A percentile compares a stretch with the other conserved stretches of the same genome.
phyloP scores from a whole-genome alignment of 2,113 vertebrate genomes.

The Dromas ardeola region DNA sequence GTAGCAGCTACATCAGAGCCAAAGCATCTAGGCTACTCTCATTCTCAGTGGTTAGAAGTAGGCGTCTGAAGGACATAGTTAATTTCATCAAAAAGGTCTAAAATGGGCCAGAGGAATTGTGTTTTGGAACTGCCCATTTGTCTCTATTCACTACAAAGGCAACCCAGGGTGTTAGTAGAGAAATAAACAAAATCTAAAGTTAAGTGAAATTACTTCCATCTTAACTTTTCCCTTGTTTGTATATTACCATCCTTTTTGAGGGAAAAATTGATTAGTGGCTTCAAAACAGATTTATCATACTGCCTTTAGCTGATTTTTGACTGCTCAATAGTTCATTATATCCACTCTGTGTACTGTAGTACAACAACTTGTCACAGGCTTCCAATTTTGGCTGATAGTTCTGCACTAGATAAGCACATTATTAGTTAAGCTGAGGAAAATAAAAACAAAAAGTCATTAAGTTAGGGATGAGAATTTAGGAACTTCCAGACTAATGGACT shows the following conservation, averaged over 20 bases:
- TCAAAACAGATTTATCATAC: not conserved
- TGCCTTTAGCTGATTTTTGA: not conserved
- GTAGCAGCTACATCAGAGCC: not conserved
- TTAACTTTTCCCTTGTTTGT: not conserved
- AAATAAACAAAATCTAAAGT: not conserved
- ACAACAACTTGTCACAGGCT: not conserved
- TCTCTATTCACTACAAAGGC: not conserved
- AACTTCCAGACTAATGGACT: not conserved
- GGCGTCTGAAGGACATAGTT: not conserved
- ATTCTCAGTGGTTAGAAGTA: not conserved
- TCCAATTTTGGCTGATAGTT: not conserved
- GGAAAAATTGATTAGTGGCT: not conserved
- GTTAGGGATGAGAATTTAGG: not conserved
- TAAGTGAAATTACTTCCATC: not conserved
- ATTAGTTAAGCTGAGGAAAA: not conserved
- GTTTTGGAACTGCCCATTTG: not conserved
- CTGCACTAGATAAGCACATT: not conserved
- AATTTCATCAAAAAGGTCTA: not conserved
- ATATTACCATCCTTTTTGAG: not conserved
- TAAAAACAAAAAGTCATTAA: not conserved
- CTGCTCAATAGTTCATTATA: not conserved
- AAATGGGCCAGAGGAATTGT: not conserved
- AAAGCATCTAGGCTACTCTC: not conserved
- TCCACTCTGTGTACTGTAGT: not conserved
- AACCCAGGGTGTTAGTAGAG: not conserved